A percentile compares a stretch with the other conserved stretches of the same genome.
These are phyloP conservation scores for Ictidomys tridecemlineatus DNA, from an alignment of 2,113 vertebrate species.

Conservation along the genomic window DNA sequence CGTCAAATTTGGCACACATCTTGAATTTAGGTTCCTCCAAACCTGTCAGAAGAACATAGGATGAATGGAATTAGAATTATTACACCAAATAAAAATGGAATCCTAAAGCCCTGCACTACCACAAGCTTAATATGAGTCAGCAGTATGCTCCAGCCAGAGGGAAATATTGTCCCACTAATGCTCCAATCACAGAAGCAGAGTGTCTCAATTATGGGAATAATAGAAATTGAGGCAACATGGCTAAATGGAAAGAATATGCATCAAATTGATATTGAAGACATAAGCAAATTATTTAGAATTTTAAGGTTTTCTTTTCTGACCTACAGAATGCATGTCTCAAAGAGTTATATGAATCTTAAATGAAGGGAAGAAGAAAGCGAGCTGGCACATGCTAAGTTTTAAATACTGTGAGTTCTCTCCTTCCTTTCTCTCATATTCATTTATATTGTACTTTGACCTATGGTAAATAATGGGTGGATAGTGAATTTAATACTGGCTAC, in stretches of 20 bases:
- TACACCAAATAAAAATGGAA: not conserved
- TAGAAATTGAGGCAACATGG: not conserved
- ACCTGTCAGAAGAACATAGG: not conserved
- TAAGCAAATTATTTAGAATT: not conserved
- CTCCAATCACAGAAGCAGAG: not conserved
- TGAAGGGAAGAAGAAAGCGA: not conserved
- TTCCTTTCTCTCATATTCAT: constrained; percentile 2
- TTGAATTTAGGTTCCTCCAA: not conserved
- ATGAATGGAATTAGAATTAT: not conserved
- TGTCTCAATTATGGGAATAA: not conserved
- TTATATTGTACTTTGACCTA: not conserved
- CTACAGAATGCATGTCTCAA: not conserved
- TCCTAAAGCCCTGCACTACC: not conserved
- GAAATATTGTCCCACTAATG: not conserved
- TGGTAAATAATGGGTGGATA: not conserved
- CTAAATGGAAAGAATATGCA: not conserved
- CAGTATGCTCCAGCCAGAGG: no score
- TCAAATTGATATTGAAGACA: not conserved
- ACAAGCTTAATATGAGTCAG: not conserved
- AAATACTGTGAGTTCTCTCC: not conserved
- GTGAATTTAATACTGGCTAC: not conserved
- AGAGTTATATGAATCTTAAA: not conserved
- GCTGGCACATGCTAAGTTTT: no score
- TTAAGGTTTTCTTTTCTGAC: not conserved
- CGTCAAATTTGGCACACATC: not conserved